Evolutionary conservation across 2,888 invertebrate genomes (phyloP).

Genomic region (Mylabris sibirica): DNA sequence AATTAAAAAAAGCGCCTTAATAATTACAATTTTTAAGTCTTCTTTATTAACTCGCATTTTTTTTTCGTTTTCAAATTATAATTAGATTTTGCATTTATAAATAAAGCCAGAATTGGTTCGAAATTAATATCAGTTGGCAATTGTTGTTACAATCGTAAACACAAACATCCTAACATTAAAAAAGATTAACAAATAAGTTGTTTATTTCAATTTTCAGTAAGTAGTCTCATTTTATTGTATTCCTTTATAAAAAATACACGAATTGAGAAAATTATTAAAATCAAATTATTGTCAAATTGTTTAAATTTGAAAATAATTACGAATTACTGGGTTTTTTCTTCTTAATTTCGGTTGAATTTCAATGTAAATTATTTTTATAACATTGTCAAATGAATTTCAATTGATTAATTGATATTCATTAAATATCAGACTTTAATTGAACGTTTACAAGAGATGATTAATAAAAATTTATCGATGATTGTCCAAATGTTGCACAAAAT

Average conservation of each 20-base stretch:
- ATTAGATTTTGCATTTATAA: constrained; percentile 5
- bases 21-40: too few relatives aligned
- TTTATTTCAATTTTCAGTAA: neutral
- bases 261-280: too few relatives aligned
- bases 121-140: constrained; percentile 6
- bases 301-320: neutral
- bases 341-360: neutral
- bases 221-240: neutral
- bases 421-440: neutral
- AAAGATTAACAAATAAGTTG: neutral
- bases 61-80: neutral
- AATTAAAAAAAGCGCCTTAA: too few relatives aligned
- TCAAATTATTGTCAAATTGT: too few relatives aligned
- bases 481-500: too few relatives aligned
- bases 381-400: neutral
- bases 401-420: neutral
- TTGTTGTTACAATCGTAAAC: neutral
- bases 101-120: constrained; percentile 1
- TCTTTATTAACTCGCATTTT: neutral
- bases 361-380: neutral
- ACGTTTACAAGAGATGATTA: neutral
- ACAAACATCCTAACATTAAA: neutral
- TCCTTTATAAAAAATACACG: neutral
- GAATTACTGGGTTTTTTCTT: neutral
- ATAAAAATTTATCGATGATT: neutral